A percentile compares a stretch with the other conserved stretches of the same genome.
These are phyloP conservation scores for Melanotaenia parkinsoni DNA, from an alignment of 2,797 vertebrate species.

Conservation along the genomic window DNA sequence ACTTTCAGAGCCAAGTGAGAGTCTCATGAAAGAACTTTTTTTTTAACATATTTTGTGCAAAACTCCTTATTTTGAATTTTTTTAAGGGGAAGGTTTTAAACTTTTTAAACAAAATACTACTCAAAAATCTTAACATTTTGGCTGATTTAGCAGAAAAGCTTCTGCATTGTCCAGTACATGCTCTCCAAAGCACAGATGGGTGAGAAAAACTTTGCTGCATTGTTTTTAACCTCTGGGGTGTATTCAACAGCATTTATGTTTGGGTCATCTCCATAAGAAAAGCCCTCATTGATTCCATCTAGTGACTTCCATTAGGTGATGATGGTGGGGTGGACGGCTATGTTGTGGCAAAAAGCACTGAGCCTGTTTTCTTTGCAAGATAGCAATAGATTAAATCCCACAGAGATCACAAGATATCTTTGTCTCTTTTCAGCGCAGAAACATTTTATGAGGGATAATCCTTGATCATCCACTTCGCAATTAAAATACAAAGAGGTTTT, in stretches of 20 bases:
- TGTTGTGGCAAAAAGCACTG: conserved; percentile 81
- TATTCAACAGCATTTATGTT: conserved; percentile 69
- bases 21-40: conserved; percentile 6
- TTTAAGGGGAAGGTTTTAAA: neutral
- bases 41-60: neutral
- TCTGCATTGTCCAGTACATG: conserved; percentile 9
- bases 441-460: conserved; percentile 87
- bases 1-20: conserved; percentile 1
- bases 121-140: neutral
- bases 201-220: conserved; percentile 36
- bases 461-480: conserved; percentile 84
- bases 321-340: conserved; percentile 63
- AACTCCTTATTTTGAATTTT: neutral
- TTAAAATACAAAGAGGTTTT: conserved; percentile 77
- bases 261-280: conserved; percentile 80
- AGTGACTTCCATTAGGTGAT: conserved; percentile 79
- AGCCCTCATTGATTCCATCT: conserved; percentile 71
- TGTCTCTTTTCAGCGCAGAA: conserved; percentile 80
- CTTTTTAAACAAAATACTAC: neutral
- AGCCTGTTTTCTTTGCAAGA: conserved; percentile 73
- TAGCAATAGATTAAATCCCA: conserved; percentile 80
- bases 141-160: conserved; percentile 1
- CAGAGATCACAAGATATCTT: conserved; percentile 85
- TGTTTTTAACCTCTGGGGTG: conserved; percentile 61
- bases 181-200: neutral